Conservation (phyloP, 2,888 invertebrate species). For the Agapostemon virescens region DNA sequence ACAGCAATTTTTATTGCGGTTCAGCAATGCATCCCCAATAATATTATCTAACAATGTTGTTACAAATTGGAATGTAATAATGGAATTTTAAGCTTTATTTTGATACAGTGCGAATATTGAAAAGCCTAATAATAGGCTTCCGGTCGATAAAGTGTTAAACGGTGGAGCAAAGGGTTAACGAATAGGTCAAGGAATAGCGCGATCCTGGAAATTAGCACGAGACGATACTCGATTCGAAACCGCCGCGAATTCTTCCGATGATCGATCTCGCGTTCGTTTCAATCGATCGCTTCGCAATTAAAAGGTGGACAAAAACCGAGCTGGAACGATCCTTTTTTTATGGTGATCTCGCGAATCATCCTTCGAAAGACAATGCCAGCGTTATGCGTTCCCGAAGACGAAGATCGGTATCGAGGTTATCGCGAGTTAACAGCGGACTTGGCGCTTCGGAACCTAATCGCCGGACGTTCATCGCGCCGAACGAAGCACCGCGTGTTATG, state of each 20-base stretch:
- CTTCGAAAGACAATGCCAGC: constrained; percentile 48
- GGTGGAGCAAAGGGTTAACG: too few species aligned
- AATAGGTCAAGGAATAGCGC: not conserved
- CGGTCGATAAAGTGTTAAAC: too few species aligned
- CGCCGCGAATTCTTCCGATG: not conserved
- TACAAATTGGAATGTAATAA: too few species aligned
- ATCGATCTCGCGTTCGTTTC: constrained; percentile 16
- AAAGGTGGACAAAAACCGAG: not conserved
- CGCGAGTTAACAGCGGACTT: constrained; percentile 46
- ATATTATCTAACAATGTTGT: too few species aligned
- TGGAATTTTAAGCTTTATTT: too few species aligned
- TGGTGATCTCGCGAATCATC: constrained; percentile 44
- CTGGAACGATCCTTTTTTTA: constrained; percentile 23
- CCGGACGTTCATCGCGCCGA: constrained; percentile 31
- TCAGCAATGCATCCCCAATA: too few species aligned
- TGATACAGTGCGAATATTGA: too few species aligned
- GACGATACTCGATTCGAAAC: too few species aligned
- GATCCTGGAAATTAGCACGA: not conserved
- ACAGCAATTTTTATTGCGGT: too few species aligned
- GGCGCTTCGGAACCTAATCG: constrained; percentile 49
- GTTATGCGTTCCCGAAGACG: constrained; percentile 54
- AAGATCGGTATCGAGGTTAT: constrained; percentile 60
- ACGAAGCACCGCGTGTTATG: constrained; percentile 42
- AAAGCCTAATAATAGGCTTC: too few species aligned
- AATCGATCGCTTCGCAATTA: constrained; percentile 19